Percentiles rank a stretch among this genome's conserved stretches.
phyloP scores from a whole-genome alignment of 2,797 vertebrate species.

The Lutjanus campechanus region DNA sequence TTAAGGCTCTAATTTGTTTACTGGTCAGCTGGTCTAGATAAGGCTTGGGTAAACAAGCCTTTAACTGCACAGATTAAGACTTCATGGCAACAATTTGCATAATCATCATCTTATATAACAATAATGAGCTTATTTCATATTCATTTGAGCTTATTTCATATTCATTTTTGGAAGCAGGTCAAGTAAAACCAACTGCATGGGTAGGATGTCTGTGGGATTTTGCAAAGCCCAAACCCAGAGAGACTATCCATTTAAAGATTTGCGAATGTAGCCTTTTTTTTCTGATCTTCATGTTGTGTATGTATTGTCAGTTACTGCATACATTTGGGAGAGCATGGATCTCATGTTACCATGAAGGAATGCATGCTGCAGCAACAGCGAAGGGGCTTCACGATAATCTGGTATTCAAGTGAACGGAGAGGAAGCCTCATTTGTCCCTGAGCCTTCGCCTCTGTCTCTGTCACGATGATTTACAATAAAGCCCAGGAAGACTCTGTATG shows the following conservation, averaged over 20 bases:
- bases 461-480: constrained; percentile 72
- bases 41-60: constrained; percentile 51
- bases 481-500: constrained; percentile 59
- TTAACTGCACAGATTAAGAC: constrained; percentile 45
- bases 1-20: constrained; percentile 20
- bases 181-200: constrained; percentile 42
- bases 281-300: not conserved
- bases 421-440: constrained; percentile 52
- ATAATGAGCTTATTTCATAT: constrained; percentile 54
- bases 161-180: constrained; percentile 67
- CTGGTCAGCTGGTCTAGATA: constrained; percentile 35
- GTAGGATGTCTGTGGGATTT: constrained; percentile 38
- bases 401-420: constrained; percentile 58
- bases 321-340: constrained; percentile 10
- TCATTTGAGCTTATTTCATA: constrained; percentile 50
- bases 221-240: constrained; percentile 25
- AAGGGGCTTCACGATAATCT: constrained; percentile 42
- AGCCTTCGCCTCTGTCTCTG: constrained; percentile 69
- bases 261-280: constrained; percentile 4
- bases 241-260: constrained; percentile 19
- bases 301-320: constrained; percentile 26
- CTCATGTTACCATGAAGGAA: constrained; percentile 17
- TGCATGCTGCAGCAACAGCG: constrained; percentile 33
- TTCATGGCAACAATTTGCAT: constrained; percentile 60
- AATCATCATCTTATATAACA: constrained; percentile 64